Evolutionary conservation across 1,140 invertebrate species (phyloP), one percentile per base, ranked within the genome.

Genomic region (Trichonephila inaurata): DNA sequence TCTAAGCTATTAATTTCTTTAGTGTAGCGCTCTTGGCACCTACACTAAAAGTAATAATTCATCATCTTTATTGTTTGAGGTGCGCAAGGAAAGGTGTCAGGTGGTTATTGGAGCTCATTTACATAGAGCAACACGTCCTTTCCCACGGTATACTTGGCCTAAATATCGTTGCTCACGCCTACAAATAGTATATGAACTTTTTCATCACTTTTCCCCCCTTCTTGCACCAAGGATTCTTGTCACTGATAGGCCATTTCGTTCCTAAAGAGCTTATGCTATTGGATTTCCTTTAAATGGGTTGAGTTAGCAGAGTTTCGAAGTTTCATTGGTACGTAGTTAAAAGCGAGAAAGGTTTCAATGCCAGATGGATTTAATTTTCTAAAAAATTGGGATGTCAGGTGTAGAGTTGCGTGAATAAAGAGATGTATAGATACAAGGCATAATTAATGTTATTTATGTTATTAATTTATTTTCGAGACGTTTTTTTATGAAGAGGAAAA

Each of bases 31-130:
- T 44, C 28, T 60, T 91, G 33, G 89, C 60, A 69, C 91, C 51
- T 58, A 86, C 90, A 92, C 82, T 92, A 85, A 92, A 92, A 61
- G 82, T 86, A 86, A 92, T 92, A 92, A 92, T 92, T 92, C 91
- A 92, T 92, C 91, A 85, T 86, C 91, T 86, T 85, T 69, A 92
- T 92, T 86, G 91, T 92, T 92, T 86, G 81, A 92, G 90, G 61
- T 66, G 90, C 24, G 58, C 61, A 82, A 58, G 44, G 64, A 92
- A 86, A 92, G 83, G 91, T 69, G 91, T 92, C 83, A 69, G 62
- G 64, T 92, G 81, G 91, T 92, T 92, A 92, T 86, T 92, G 91
- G 91, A 60, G 40, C 91, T 92, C 81, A 92, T 92, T 92, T 92
- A 69, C 91, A 92, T 92, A 92, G 83, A 82, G 44, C 24, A 69